Percentiles rank a stretch among this genome's conserved stretches.
phyloP scores from a whole-genome alignment of 2,888 invertebrate species.

The Plagodis pulveraria region DNA sequence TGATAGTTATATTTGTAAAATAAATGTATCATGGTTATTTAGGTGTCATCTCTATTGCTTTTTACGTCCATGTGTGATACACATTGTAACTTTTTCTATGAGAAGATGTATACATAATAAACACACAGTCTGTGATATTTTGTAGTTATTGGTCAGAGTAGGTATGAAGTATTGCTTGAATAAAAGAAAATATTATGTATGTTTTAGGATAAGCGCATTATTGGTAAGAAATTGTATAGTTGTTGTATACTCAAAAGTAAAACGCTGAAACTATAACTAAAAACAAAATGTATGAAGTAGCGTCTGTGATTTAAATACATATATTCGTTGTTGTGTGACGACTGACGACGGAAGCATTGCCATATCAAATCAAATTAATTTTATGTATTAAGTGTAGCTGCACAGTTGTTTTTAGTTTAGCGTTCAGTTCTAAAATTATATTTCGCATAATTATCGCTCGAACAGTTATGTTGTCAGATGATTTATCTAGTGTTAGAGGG shows the following conservation, averaged over 20 bases:
- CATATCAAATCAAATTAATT: constrained; percentile 81
- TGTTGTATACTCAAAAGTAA: constrained; percentile 72
- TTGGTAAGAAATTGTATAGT: constrained; percentile 77
- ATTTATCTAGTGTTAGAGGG: constrained; percentile 24
- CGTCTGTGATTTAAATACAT: constrained; percentile 82
- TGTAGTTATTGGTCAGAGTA: constrained; percentile 83
- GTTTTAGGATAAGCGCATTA: constrained; percentile 80
- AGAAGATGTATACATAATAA: constrained; percentile 85
- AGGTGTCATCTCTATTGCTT: constrained; percentile 81
- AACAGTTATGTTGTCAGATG: constrained; percentile 50
- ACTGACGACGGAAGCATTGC: constrained; percentile 77
- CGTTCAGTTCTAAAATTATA: constrained; percentile 55
- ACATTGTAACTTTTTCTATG: constrained; percentile 80
- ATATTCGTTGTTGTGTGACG: constrained; percentile 71
- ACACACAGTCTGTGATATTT: constrained; percentile 85
- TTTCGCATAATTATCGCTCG: constrained; percentile 55
- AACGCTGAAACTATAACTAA: constrained; percentile 62
- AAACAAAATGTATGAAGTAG: constrained; percentile 68
- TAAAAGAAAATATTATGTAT: constrained; percentile 72
- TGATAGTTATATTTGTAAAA: constrained; percentile 66
- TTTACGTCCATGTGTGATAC: constrained; percentile 84
- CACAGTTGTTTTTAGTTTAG: constrained; percentile 51
- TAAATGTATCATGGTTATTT: constrained; percentile 73
- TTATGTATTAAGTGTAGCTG: constrained; percentile 65
- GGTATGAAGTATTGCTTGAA: constrained; percentile 82